These are phyloP conservation scores for Tribolium freemani DNA, from an alignment of 2,888 invertebrate species.

Conservation along the genomic window DNA sequence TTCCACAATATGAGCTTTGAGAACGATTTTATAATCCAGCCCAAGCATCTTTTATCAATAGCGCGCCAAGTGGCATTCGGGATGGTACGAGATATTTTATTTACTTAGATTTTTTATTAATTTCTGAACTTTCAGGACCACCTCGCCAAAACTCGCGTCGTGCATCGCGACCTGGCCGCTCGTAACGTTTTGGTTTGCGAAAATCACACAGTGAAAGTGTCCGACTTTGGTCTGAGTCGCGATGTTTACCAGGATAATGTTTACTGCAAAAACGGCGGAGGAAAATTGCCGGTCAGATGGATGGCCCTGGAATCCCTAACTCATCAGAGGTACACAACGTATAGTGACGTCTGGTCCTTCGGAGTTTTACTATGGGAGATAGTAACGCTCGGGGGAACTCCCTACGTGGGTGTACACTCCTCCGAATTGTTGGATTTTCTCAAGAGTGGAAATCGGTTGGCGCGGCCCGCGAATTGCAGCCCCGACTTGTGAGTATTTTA, in stretches of 20 bases:
- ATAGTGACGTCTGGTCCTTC: slow-evolving; percentile 95
- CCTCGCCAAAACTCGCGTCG: slow-evolving; percentile 82
- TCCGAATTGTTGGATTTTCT: slow-evolving; percentile 78
- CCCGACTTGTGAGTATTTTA: slow-evolving; percentile 76
- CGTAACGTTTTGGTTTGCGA: slow-evolving; percentile 86
- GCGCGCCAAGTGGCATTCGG: slow-evolving; percentile 87
- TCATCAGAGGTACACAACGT: slow-evolving; percentile 83
- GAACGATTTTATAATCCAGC: slow-evolving; percentile 57
- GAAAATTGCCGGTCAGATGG: slow-evolving; percentile 90
- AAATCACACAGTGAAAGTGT: slow-evolving; percentile 85
- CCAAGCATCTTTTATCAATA: slow-evolving; percentile 82
- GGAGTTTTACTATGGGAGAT: slow-evolving; percentile 91
- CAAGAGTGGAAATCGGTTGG: slow-evolving; percentile 85
- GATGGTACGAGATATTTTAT: slow-evolving; percentile 74
- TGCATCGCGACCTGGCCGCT: slow-evolving; percentile 91
- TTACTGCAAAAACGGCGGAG: slow-evolving; percentile 83
- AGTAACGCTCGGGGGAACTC: slow-evolving; percentile 84
- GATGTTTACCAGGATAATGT: slow-evolving; percentile 89
- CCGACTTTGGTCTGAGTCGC: slow-evolving; percentile 89
- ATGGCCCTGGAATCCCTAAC: slow-evolving; percentile 90
- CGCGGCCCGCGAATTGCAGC: slow-evolving; percentile 81
- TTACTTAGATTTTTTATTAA: not conserved
- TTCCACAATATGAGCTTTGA: slow-evolving; percentile 63
- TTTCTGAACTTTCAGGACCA: slow-evolving; percentile 74
- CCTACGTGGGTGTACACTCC: slow-evolving; percentile 82